phyloP scores from a whole-genome alignment of 1,140 invertebrate species.

The Popillia japonica region DNA sequence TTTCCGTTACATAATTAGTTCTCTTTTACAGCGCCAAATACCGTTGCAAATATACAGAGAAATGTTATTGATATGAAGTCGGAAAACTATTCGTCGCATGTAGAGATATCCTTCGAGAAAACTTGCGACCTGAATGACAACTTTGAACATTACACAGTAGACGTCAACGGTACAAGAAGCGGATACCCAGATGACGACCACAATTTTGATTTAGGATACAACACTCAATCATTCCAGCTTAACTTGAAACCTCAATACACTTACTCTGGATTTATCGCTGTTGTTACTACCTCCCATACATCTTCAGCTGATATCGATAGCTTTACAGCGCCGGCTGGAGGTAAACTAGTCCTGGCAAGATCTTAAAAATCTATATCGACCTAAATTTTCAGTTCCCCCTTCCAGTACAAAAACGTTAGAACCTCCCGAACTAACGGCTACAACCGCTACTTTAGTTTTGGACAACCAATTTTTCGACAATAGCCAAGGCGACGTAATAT shows the following conservation, averaged over 20 bases:
- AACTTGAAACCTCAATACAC: background rate
- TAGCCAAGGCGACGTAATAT: background rate
- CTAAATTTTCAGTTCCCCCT: background rate
- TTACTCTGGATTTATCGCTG: background rate
- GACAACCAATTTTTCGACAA: background rate
- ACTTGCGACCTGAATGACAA: background rate
- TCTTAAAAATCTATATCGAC: background rate
- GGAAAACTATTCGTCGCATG: background rate
- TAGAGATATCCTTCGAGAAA: background rate
- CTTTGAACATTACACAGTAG: background rate
- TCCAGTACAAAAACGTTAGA: background rate
- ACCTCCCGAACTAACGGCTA: background rate
- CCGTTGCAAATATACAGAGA: background rate
- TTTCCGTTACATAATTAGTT: background rate
- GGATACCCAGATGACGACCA: background rate
- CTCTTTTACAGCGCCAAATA: background rate
- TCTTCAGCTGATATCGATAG: background rate
- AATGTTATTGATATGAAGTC: background rate
- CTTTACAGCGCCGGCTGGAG: background rate
- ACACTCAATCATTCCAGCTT: background rate
- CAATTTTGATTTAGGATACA: background rate
- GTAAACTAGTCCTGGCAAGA: background rate
- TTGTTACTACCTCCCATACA: background rate
- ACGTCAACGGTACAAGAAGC: background rate
- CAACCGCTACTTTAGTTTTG: background rate